Base-by-base conservation (phyloP, 2,888 invertebrate species). In the Lucinisca nassula region DNA sequence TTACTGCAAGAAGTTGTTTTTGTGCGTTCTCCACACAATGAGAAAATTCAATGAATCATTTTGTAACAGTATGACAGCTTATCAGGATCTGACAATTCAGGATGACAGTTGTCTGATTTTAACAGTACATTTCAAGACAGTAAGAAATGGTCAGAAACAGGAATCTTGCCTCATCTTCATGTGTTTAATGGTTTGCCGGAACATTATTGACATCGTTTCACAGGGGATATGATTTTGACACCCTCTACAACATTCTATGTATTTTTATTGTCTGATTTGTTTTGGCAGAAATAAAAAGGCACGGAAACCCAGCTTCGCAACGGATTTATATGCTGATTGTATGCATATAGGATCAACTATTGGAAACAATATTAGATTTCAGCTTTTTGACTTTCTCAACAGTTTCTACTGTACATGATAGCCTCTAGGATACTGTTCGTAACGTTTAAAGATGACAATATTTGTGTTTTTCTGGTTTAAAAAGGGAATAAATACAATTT, bases 291-390 rank as follows among this genome's bases (percentile, higher is more conserved):
- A 17, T 12, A 45, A n/a, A 67, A 35, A 67, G 12, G 32, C 35
- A 35, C 4, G 67, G 67, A 17, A 67, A 67, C 14, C 4, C 8
- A 2, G 35, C 27, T 12, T 21, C 3, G 35, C 10, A 35, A 67
- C 6, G 35, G 21, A 67, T 67, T 67, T 67, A 67, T 35, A 67
- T 35, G 10, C 67, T n/a, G 17, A 55, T 14, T 55, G 4, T 4
- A n/a, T 4, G n/a, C 35, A 61, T 67, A 35, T 67, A 35, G 21
- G 35, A 10, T 12, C 24, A 61, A 35, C 4, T 67, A 24, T 4
- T 35, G 67, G 30, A 35, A 67, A 67, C 67, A 67, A 67, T 67
- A 67, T 67, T 67, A 67, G 35, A 67, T 35, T 67, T 67, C 67
- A 27, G 8, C 35, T 35, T 30, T 35, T 35, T 67, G 67, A 67